Evolutionary conservation across 2,113 vertebrate species (phyloP).

Genomic region (Zootoca vivipara): DNA sequence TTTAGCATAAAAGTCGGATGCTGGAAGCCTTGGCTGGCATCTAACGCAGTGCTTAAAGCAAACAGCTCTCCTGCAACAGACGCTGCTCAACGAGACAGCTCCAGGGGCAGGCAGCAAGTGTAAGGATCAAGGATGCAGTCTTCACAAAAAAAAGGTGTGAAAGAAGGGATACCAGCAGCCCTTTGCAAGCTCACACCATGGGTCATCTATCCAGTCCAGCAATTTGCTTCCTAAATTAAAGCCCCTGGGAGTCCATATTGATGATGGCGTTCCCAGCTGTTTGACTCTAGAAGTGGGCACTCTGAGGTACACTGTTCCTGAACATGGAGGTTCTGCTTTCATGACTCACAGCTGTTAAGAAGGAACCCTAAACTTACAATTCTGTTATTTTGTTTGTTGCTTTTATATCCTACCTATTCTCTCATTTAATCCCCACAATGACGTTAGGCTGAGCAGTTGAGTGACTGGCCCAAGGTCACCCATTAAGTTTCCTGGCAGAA

Average conservation of each 20-base stretch:
- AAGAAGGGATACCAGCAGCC: neutral
- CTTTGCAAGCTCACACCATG: neutral
- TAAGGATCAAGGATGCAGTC: neutral
- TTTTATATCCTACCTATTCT: too few relatives aligned
- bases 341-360: neutral
- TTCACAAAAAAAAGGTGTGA: neutral
- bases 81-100: slow-evolving; percentile 22
- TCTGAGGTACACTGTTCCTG: neutral
- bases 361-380: neutral
- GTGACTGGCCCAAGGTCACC: too few relatives aligned
- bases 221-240: neutral
- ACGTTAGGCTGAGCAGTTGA: too few relatives aligned
- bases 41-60: slow-evolving; percentile 72
- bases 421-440: too few relatives aligned
- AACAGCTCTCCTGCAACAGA: slow-evolving; percentile 71
- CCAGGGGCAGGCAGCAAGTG: neutral
- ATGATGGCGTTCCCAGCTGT: too few relatives aligned
- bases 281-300: neutral
- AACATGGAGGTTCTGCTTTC: neutral
- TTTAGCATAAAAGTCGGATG: slow-evolving; percentile 75
- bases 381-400: neutral
- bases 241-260: neutral
- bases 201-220: neutral
- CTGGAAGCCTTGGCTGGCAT: slow-evolving; percentile 69
- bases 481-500: too few relatives aligned